Conservation (phyloP, 2,797 vertebrate genomes). For the Tokudaia muenninki region DNA sequence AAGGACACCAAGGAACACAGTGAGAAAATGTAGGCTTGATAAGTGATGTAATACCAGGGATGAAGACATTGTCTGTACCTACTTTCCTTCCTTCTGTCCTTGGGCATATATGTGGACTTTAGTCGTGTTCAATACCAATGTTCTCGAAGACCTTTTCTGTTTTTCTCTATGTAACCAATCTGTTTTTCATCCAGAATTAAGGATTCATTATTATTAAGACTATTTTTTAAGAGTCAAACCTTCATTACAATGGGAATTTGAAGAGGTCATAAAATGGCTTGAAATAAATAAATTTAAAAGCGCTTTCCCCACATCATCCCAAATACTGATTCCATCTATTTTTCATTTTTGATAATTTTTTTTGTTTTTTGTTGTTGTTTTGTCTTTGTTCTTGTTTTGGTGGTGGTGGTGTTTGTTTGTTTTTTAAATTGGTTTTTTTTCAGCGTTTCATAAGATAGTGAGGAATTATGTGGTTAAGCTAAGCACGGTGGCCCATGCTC, state of each 20-base stretch:
- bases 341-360: not conserved
- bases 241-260: not conserved
- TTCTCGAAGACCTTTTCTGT: conserved; percentile 12
- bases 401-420: not conserved
- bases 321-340: not conserved
- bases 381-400: not conserved
- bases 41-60: not conserved
- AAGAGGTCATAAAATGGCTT: conserved; percentile 11
- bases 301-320: not conserved
- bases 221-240: too few relatives aligned
- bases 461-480: not conserved
- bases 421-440: not conserved
- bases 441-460: not conserved
- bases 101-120: not conserved
- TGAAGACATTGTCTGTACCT: not conserved
- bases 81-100: conserved; percentile 26
- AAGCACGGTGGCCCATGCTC: not conserved
- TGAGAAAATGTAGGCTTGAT: not conserved
- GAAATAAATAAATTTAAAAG: not conserved
- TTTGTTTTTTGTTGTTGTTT: too few relatives aligned
- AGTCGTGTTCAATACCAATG: not conserved
- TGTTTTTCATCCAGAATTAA: conserved; percentile 52
- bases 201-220: not conserved
- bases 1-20: not conserved
- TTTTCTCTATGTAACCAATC: conserved; percentile 40